Base-by-base conservation (phyloP, 1,140 invertebrate species). In the Eumeta japonica region DNA sequence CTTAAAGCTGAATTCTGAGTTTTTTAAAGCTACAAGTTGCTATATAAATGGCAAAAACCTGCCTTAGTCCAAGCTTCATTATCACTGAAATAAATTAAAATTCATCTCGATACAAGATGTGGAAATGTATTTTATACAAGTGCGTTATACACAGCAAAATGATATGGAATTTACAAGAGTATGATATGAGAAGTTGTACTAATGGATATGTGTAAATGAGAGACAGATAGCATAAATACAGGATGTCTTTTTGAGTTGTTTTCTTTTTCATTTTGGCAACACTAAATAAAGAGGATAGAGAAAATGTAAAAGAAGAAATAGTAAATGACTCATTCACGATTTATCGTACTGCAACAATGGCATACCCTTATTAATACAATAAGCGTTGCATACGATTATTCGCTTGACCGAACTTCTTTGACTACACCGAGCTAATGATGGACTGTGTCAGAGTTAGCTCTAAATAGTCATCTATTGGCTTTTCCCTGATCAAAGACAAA, bases 131-230 rank as follows among this genome's bases (percentile, higher is more conserved):
- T 52, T 53, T 54, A 62, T 65, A 67, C 57, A 65, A 48, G 55
- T 51, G 56, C 48, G 52, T 29, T 56, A 57, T 58, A 58, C 50
- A 68, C 55, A 66, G 63, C 57, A 62, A 59, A 64, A 67, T 67
- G 68, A 73, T 73, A 73, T 73, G 68, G 52, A 55, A 61, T 73
- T 60, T 73, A 68, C 63, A 70, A 67, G 58, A 55, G 56, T n/a
- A 60, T 72, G 67, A 73, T 73, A 73, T 73, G 68, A 73, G n/a
- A 63, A 53, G 64, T 70, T 68, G 63, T 70, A 66, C 68, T 70
- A 73, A 67, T 52, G 65, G 68, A 73, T 73, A 73, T 73, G 68
- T n/a, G n/a, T n/a, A n/a, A n/a, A n/a, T n/a, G n/a, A n/a, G n/a
- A n/a, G n/a, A n/a, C n/a, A n/a, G n/a, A 57, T 55, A 52, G 52